These are phyloP conservation scores for Bothrops jararaca DNA, from an alignment of 2,113 vertebrate genomes.

Conservation along the genomic window DNA sequence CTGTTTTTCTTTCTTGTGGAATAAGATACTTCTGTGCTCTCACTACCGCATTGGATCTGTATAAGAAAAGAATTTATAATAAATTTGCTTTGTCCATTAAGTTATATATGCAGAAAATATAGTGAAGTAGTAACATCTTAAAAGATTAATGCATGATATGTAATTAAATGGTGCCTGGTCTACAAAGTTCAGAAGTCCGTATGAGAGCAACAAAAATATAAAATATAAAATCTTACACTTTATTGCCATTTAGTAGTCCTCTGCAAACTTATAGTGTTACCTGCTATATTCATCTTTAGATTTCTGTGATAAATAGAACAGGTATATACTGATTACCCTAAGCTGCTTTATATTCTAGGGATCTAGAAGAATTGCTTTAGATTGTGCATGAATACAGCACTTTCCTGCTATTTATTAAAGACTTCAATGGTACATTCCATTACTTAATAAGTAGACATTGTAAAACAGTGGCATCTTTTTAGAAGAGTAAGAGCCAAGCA, in stretches of 20 bases:
- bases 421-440: background rate
- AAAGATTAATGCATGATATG: background rate
- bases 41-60: background rate
- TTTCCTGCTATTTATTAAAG: background rate
- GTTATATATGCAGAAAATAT: background rate
- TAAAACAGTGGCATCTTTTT: background rate
- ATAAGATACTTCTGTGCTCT: background rate
- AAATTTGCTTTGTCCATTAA: background rate
- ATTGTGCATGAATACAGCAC: background rate
- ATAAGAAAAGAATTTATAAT: background rate
- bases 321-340: background rate
- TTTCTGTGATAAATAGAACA: background rate
- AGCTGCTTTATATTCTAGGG: background rate
- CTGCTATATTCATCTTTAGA: background rate
- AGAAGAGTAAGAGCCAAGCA: background rate
- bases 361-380: background rate
- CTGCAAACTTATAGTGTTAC: background rate
- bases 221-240: background rate
- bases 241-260: background rate
- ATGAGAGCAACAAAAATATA: background rate
- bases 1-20: too few species aligned
- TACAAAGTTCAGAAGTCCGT: background rate
- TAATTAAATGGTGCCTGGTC: background rate
- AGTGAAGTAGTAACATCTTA: background rate
- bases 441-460: background rate